Percentiles rank a stretch among this genome's conserved stretches.
phyloP scores from a whole-genome alignment of 30 jellyfish, hydroid and myxozoan species.

The Aurelia sp. region DNA sequence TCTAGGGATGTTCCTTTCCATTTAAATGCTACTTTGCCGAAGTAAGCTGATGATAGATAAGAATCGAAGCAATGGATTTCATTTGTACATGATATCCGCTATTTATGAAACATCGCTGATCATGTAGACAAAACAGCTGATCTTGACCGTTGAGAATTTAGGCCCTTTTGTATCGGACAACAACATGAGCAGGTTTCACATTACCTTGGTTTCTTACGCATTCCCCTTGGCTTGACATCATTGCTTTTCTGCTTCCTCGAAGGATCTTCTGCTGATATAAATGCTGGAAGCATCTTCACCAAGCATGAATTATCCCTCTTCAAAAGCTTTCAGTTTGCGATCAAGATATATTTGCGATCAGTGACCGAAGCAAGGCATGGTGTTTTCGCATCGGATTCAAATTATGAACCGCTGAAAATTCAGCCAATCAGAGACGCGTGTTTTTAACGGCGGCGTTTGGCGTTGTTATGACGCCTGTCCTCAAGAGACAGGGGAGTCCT shows the following conservation, averaged over 20 bases:
- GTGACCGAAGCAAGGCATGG: too few species aligned
- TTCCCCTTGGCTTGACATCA: background rate
- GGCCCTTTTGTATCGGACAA: background rate
- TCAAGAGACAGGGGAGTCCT: too few species aligned
- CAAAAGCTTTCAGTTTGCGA: too few species aligned
- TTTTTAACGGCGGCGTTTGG: too few species aligned
- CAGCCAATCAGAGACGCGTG: conserved; percentile 20
- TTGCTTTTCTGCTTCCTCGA: conserved; percentile 13
- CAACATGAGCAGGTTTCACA: background rate
- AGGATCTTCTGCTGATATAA: conserved; percentile 16
- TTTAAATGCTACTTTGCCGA: too few species aligned
- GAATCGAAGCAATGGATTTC: too few species aligned
- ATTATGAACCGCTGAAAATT: conserved; percentile 18
- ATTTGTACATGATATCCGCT: too few species aligned
- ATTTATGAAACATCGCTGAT: background rate
- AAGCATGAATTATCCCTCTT: too few species aligned
- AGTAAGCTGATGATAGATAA: too few species aligned
- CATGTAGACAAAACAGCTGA: background rate
- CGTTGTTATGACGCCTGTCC: too few species aligned
- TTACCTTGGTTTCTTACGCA: conserved; percentile 20
- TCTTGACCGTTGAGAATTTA: background rate
- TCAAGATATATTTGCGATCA: too few species aligned
- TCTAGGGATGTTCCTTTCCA: too few species aligned
- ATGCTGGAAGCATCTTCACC: conserved; percentile 33
- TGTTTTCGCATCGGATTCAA: conserved; percentile 11